Conservation (phyloP, 2,797 vertebrate genomes). For the Jordanella pulchra region DNA sequence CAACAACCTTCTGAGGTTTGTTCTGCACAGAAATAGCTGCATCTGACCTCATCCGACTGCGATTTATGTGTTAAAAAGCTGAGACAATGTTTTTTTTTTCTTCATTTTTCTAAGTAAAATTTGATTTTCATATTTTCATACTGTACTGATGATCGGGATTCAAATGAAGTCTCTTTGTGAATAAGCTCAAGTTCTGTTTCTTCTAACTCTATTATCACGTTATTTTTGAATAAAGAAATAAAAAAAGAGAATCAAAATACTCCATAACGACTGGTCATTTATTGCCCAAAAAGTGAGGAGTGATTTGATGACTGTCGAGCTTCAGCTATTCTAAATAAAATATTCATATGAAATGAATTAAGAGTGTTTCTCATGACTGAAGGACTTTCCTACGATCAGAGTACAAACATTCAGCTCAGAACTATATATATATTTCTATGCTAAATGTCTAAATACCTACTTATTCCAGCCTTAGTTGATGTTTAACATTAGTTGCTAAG, state of each 20-base stretch:
- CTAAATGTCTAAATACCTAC: too few species aligned
- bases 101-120: not conserved
- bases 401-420: too few species aligned
- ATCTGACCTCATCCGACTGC: not conserved
- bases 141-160: too few species aligned
- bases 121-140: not conserved
- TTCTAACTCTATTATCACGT: not conserved
- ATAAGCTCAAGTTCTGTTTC: too few species aligned
- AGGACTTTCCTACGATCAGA: not conserved
- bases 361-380: not conserved
- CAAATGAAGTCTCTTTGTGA: too few species aligned
- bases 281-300: conserved; percentile 44
- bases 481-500: too few species aligned
- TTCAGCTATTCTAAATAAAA: conserved; percentile 28
- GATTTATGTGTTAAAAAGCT: not conserved
- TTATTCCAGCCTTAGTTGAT: too few species aligned
- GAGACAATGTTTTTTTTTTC: not conserved
- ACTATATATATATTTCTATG: too few species aligned
- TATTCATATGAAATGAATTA: not conserved
- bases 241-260: conserved; percentile 21
- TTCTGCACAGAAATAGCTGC: not conserved
- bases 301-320: conserved; percentile 25
- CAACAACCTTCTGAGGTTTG: not conserved
- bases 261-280: conserved; percentile 35
- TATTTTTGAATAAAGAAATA: conserved; percentile 17